phyloP scores from a whole-genome alignment of 1,140 invertebrate species.

The Microplitis mediator region DNA sequence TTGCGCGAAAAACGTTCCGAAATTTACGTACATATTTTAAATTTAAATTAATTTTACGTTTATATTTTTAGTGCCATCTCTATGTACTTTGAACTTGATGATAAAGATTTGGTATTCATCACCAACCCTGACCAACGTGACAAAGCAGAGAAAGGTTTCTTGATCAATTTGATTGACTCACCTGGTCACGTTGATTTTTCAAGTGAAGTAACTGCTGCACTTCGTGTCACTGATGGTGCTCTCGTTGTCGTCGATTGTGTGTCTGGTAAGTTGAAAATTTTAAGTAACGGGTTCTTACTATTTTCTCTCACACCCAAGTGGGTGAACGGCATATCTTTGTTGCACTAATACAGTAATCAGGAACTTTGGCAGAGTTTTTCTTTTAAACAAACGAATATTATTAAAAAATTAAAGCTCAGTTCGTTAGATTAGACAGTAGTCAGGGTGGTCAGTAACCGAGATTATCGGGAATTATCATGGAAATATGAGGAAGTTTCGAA shows the following conservation, averaged over 20 bases:
- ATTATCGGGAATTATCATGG: no score
- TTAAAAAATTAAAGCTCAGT: no score
- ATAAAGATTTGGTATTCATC: conserved; percentile 92
- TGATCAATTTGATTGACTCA: conserved; percentile 99
- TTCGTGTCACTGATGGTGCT: conserved; percentile 98
- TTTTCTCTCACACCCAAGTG: no score
- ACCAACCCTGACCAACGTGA: conserved; percentile 86
- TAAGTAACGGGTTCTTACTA: neutral
- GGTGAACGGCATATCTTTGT: no score
- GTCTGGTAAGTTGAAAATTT: conserved; percentile 73
- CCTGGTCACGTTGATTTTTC: conserved; percentile 99
- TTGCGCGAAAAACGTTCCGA: no score
- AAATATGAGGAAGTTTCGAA: no score
- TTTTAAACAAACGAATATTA: no score
- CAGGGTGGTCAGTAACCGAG: no score
- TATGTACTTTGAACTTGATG: conserved; percentile 95
- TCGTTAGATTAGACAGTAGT: no score
- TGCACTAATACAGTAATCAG: no score
- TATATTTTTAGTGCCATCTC: conserved; percentile 85
- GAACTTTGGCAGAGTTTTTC: no score
- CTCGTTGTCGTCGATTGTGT: conserved; percentile 99
- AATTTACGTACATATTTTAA: neutral
- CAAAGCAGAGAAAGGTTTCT: conserved; percentile 91
- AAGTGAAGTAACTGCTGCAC: conserved; percentile 97
- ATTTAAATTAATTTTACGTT: conserved; percentile 1